A percentile compares a stretch with the other conserved stretches of the same genome.
phyloP scores from a whole-genome alignment of 2,113 vertebrate species.

The Rhabdornis inornatus region DNA sequence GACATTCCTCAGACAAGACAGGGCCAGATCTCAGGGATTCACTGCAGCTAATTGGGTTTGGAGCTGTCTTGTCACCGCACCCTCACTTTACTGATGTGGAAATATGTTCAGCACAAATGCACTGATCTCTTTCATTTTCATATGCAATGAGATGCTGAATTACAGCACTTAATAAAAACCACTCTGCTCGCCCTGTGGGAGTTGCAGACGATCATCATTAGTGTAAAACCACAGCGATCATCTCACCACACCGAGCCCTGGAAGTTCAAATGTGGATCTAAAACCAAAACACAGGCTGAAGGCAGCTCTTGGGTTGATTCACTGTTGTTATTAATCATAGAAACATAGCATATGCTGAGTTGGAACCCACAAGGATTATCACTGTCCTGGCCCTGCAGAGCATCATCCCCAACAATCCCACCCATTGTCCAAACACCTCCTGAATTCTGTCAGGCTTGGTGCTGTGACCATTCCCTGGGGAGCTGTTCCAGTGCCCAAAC shows the following conservation, averaged over 20 bases:
- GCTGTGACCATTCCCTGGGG: not conserved
- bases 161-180: not conserved
- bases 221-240: not conserved
- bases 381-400: not conserved
- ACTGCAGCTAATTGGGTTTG: not conserved
- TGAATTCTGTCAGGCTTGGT: rapidly evolving
- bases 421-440: not conserved
- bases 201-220: not conserved
- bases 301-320: not conserved
- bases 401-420: not conserved
- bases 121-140: constrained; percentile 8
- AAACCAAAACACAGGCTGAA: not conserved
- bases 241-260: not conserved
- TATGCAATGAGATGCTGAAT: not conserved
- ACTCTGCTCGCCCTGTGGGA: not conserved
- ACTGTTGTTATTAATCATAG: not conserved
- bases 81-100: not conserved
- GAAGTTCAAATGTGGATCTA: not conserved
- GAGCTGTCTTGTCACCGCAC: not conserved
- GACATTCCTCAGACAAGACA: constrained; percentile 18
- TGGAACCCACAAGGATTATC: not conserved
- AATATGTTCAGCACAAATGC: not conserved
- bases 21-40: not conserved
- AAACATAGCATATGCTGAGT: not conserved
- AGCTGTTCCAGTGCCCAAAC: not conserved